A percentile compares a stretch with the other conserved stretches of the same genome.
phyloP scores from a whole-genome alignment of 2,113 vertebrate species.

The Nannospalax galili region DNA sequence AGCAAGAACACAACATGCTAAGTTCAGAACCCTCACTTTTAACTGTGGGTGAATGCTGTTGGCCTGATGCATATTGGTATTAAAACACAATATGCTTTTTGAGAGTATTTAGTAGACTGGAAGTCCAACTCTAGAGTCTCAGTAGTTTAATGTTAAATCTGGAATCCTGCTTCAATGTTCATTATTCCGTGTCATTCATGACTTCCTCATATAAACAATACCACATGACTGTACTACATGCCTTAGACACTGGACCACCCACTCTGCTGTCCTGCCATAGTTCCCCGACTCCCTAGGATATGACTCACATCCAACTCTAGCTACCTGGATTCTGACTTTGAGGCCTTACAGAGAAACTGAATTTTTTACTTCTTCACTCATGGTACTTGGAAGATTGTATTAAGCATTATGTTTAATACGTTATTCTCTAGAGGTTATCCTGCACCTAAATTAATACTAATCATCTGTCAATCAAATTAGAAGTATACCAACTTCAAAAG shows the following conservation, averaged over 20 bases:
- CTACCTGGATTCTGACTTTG: background rate
- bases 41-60: background rate
- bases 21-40: background rate
- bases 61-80: background rate
- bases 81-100: background rate
- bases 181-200: background rate
- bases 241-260: background rate
- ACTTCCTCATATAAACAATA: background rate
- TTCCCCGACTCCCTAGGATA: background rate
- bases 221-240: background rate
- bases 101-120: background rate
- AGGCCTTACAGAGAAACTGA: background rate
- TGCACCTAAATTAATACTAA: slow-evolving; percentile 18
- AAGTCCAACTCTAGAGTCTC: background rate
- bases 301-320: background rate
- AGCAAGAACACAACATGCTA: background rate
- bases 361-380: background rate
- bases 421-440: background rate
- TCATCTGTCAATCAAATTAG: slow-evolving; percentile 14
- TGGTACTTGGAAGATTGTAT: background rate
- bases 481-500: background rate
- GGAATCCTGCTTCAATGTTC: slow-evolving; percentile 27
- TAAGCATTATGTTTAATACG: background rate
- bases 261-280: background rate
- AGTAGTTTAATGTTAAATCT: slow-evolving; percentile 7